Conservation (phyloP, 2,888 invertebrate species). For the Mystacides longicornis region DNA sequence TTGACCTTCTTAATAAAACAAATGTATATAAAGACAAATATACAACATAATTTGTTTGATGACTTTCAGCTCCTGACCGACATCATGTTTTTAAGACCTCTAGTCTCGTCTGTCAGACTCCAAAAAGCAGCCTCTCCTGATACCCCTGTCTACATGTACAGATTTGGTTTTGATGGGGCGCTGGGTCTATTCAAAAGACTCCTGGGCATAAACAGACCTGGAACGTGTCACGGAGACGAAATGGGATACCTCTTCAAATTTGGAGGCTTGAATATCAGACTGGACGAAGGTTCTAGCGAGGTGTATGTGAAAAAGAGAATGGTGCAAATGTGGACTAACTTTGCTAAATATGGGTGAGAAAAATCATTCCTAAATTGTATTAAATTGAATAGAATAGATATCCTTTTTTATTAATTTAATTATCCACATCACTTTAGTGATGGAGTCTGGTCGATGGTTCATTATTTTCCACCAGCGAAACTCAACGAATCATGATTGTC, state of each 20-base stretch:
- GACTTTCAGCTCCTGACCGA: constrained; percentile 50
- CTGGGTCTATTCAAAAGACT: constrained; percentile 56
- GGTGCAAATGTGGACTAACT: constrained; percentile 59
- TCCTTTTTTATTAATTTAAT: no score
- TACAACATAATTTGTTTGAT: background rate
- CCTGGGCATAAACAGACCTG: constrained; percentile 52
- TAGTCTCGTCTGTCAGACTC: constrained; percentile 45
- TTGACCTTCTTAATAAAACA: no score
- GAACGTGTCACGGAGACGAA: constrained; percentile 58
- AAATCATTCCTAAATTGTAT: background rate
- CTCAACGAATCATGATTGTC: no score
- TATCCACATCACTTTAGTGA: no score
- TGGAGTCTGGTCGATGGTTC: no score
- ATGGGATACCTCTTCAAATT: constrained; percentile 59
- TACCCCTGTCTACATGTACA: constrained; percentile 52
- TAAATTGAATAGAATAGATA: constrained; percentile 1
- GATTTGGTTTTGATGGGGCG: constrained; percentile 56
- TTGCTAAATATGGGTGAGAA: constrained; percentile 54
- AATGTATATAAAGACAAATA: no score
- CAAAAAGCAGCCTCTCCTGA: constrained; percentile 39
- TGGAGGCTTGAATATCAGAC: constrained; percentile 52
- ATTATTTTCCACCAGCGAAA: no score
- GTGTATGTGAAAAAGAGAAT: constrained; percentile 51
- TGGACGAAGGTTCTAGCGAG: constrained; percentile 53
- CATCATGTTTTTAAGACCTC: constrained; percentile 54